A percentile compares a stretch with the other conserved stretches of the same genome.
Conservation (phyloP, 2,113 vertebrate species). For the Protobothrops mucrosquamatus region DNA sequence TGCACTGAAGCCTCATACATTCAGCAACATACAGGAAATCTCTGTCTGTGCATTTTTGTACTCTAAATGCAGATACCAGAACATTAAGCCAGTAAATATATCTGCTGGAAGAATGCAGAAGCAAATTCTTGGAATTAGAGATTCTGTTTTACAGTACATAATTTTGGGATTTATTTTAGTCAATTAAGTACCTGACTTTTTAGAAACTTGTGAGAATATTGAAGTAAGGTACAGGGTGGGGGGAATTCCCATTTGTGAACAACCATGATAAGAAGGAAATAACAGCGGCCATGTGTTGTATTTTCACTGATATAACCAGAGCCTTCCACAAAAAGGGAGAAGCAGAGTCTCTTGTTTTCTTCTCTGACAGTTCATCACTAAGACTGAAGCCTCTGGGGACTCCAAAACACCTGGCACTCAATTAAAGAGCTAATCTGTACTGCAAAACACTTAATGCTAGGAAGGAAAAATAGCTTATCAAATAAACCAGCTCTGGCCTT, state of each 20-base stretch:
- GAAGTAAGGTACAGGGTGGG: background rate
- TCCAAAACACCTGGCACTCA: slow-evolving; percentile 55
- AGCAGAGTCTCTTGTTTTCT: background rate
- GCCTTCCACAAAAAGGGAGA: background rate
- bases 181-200: slow-evolving; percentile 13
- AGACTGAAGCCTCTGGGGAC: background rate
- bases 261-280: fast-evolving
- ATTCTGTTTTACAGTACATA: background rate
- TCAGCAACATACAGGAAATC: background rate
- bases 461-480: slow-evolving; percentile 44
- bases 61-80: background rate
- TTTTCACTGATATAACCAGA: background rate
- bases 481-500: slow-evolving; percentile 44
- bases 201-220: fast-evolving
- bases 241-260: slow-evolving; percentile 25
- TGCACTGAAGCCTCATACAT: background rate
- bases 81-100: background rate
- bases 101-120: background rate
- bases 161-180: background rate
- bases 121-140: background rate
- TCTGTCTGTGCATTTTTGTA: background rate
- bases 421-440: slow-evolving; percentile 55
- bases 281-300: background rate
- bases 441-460: slow-evolving; percentile 44
- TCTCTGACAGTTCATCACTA: slow-evolving; percentile 40